Percentiles rank a stretch among this genome's conserved stretches.
Conservation (phyloP, 2,113 vertebrate species). For the Psilopogon haemacephalus region DNA sequence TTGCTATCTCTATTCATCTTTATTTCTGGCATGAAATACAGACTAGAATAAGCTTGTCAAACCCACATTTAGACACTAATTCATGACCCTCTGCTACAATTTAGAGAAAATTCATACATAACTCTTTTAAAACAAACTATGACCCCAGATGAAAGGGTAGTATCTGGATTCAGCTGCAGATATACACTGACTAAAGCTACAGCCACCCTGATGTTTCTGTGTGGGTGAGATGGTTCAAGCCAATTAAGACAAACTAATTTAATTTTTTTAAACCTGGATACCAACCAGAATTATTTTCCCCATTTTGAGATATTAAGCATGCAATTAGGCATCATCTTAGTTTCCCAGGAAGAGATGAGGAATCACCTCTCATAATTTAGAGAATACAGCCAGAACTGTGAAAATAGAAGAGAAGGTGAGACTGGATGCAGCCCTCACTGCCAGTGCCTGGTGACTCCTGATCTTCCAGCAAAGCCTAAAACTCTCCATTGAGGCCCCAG, state of each 20-base stretch:
- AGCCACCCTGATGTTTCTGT: neutral
- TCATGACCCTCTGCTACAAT: conserved; percentile 58
- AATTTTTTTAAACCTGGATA: neutral
- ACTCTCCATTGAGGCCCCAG: neutral
- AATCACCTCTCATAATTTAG: neutral
- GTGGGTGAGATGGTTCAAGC: neutral
- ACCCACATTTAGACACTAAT: conserved; percentile 62
- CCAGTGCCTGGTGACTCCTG: neutral
- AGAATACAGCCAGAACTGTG: neutral
- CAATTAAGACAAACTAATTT: neutral
- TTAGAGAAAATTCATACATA: conserved; percentile 65
- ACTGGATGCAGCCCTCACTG: neutral
- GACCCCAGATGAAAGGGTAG: neutral
- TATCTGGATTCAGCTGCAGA: conserved; percentile 43
- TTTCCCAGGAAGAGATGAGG: neutral
- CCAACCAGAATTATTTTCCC: neutral
- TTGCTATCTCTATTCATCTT: conserved; percentile 69
- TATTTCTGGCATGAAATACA: conserved; percentile 66
- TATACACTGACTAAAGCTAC: neutral
- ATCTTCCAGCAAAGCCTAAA: neutral
- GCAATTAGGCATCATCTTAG: neutral
- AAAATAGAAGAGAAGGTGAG: neutral
- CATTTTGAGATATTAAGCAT: neutral
- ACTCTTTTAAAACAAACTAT: conserved; percentile 62
- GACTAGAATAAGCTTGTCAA: conserved; percentile 69